Percentiles rank a stretch among this genome's conserved stretches.
These are phyloP conservation scores for Lepilemur ruficaudatus DNA, from an alignment of 2,797 vertebrate species.

Conservation along the genomic window DNA sequence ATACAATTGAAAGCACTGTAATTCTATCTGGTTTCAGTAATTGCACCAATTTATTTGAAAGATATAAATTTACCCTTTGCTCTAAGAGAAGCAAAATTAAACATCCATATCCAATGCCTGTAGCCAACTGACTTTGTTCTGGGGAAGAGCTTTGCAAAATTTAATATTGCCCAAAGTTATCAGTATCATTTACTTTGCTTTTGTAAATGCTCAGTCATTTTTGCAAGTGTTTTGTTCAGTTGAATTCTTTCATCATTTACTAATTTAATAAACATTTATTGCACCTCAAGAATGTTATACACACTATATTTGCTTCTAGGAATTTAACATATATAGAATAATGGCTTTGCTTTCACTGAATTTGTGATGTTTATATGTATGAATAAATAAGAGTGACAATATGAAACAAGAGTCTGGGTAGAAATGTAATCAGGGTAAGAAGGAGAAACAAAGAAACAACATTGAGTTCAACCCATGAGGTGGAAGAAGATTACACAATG, in stretches of 20 bases:
- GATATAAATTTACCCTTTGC: constrained; percentile 72
- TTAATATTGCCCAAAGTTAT: constrained; percentile 46
- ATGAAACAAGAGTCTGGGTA: neutral
- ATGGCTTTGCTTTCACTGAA: neutral
- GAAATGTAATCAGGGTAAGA: neutral
- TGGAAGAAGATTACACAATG: neutral
- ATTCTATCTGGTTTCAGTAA: constrained; percentile 72
- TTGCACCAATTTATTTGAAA: constrained; percentile 77
- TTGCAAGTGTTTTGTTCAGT: neutral
- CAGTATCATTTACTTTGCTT: constrained; percentile 34
- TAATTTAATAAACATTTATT: neutral
- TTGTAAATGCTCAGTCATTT: constrained; percentile 37
- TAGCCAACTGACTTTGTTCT: constrained; percentile 65
- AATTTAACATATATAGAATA: neutral
- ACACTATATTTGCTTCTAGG: neutral
- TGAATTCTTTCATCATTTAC: constrained; percentile 6
- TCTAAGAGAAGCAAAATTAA: constrained; percentile 68
- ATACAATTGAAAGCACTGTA: constrained; percentile 60
- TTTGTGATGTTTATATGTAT: neutral
- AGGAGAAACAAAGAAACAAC: neutral
- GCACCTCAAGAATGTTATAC: neutral
- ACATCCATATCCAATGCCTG: constrained; percentile 39
- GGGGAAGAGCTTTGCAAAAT: constrained; percentile 52
- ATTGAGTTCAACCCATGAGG: neutral
- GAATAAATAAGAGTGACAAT: neutral